Conservation (phyloP, 2,113 vertebrate genomes). For the Hydrolagus affinis region DNA sequence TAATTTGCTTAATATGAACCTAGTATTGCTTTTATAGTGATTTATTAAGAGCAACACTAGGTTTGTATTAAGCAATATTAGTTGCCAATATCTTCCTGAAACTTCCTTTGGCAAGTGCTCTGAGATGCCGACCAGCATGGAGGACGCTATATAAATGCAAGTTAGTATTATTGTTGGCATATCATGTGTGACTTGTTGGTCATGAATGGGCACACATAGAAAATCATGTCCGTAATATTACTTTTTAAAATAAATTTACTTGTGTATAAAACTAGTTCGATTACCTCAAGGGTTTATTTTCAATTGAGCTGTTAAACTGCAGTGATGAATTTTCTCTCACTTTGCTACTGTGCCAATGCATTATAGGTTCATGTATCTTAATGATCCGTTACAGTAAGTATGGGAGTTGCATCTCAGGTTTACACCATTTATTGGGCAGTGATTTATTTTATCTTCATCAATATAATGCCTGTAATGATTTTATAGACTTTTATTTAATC, state of each 20-base stretch:
- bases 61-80: background rate
- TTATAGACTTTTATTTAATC: background rate
- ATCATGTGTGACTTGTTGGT: background rate
- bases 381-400: background rate
- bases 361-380: background rate
- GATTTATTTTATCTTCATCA: constrained; percentile 2
- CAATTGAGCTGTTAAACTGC: background rate
- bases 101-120: no score
- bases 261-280: background rate
- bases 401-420: background rate
- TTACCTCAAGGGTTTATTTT: background rate
- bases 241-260: background rate
- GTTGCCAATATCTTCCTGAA: background rate
- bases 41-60: background rate
- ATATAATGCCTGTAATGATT: background rate
- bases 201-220: background rate
- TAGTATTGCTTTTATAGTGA: no score
- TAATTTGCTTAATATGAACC: no score
- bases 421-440: constrained; percentile 1
- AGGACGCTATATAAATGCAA: no score
- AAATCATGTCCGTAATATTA: constrained; percentile 18
- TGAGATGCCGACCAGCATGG: no score
- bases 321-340: background rate
- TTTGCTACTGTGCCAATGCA: background rate
- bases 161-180: background rate